Percentiles rank a stretch among this genome's conserved stretches.
Evolutionary conservation across 2,797 vertebrate genomes (phyloP).

Genomic region (Clarias platycephalus): DNA sequence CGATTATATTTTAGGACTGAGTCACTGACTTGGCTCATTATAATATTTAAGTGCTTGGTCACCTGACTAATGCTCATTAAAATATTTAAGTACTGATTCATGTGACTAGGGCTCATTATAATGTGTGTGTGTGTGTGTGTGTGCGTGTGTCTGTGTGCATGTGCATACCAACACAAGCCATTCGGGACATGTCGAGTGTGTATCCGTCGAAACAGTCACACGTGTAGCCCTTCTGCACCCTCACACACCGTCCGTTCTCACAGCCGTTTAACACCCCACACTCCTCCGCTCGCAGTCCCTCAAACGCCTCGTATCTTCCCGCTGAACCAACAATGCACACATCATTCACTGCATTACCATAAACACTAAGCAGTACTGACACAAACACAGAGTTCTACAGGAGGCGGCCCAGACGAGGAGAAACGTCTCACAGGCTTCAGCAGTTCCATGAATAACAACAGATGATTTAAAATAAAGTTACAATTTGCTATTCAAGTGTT

Average conservation of each 20-base stretch:
- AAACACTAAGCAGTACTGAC: neutral
- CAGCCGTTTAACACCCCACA: conserved; percentile 96
- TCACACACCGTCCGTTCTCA: conserved; percentile 92
- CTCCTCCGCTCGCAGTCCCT: conserved; percentile 89
- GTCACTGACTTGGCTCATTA: too few relatives aligned
- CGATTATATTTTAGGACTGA: too few relatives aligned
- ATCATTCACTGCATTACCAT: neutral
- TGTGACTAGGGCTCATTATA: too few relatives aligned
- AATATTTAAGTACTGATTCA: too few relatives aligned
- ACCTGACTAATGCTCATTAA: too few relatives aligned
- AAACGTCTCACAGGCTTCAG: too few relatives aligned
- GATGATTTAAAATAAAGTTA: too few relatives aligned
- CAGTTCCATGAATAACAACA: too few relatives aligned
- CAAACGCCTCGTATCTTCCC: conserved; percentile 84
- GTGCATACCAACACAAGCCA: conserved; percentile 89
- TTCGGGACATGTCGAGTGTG: conserved; percentile 88
- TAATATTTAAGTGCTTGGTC: too few relatives aligned
- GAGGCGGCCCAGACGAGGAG: too few relatives aligned
- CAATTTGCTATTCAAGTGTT: too few relatives aligned
- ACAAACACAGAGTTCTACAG: neutral
- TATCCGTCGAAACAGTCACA: conserved; percentile 97
- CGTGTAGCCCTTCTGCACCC: conserved; percentile 93
- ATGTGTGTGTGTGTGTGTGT: conserved; percentile 4
- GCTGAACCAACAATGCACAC: conserved; percentile 9
- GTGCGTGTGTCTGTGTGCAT: neutral